Evolutionary conservation across 2,888 invertebrate genomes (phyloP).

Genomic region (Ormyrus labotus): DNA sequence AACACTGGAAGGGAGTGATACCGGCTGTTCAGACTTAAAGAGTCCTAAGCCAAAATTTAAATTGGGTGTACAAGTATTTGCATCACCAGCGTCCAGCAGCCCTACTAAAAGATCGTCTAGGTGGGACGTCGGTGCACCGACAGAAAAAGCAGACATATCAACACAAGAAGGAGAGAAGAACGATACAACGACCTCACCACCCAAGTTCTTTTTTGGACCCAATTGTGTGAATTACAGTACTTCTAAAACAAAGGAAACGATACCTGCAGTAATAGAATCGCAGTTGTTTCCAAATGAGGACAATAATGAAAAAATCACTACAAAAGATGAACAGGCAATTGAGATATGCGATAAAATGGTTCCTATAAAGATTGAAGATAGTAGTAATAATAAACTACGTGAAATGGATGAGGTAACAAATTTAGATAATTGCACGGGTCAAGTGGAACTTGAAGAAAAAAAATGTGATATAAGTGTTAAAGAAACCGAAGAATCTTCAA

Average conservation of each 20-base stretch:
- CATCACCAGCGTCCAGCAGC: slow-evolving; percentile 60
- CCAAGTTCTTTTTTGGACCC: slow-evolving; percentile 74
- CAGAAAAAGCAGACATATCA: slow-evolving; percentile 70
- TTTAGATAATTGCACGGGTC: not conserved
- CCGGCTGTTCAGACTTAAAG: slow-evolving; percentile 23
- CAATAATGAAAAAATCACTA: slow-evolving; percentile 47
- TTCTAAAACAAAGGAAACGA: slow-evolving; percentile 48
- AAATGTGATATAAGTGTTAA: slow-evolving; percentile 47
- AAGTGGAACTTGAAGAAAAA: slow-evolving; percentile 34
- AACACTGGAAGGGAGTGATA: slow-evolving; percentile 18
- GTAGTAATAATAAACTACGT: not conserved
- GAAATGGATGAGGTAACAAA: slow-evolving; percentile 12
- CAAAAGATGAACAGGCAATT: slow-evolving; percentile 27
- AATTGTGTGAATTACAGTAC: slow-evolving; percentile 70
- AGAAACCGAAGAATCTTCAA: not conserved
- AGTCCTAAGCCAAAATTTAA: slow-evolving; percentile 68
- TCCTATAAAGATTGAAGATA: slow-evolving; percentile 31
- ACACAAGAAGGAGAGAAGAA: slow-evolving; percentile 17
- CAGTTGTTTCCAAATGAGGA: slow-evolving; percentile 26
- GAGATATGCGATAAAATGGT: slow-evolving; percentile 48
- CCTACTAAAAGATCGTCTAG: slow-evolving; percentile 72
- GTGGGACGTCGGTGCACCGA: slow-evolving; percentile 76
- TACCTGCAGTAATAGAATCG: not conserved
- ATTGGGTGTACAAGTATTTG: slow-evolving; percentile 72
- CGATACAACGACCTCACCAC: slow-evolving; percentile 59